These are phyloP conservation scores for Grallaria varia DNA, from an alignment of 2,113 vertebrate genomes.

Conservation along the genomic window DNA sequence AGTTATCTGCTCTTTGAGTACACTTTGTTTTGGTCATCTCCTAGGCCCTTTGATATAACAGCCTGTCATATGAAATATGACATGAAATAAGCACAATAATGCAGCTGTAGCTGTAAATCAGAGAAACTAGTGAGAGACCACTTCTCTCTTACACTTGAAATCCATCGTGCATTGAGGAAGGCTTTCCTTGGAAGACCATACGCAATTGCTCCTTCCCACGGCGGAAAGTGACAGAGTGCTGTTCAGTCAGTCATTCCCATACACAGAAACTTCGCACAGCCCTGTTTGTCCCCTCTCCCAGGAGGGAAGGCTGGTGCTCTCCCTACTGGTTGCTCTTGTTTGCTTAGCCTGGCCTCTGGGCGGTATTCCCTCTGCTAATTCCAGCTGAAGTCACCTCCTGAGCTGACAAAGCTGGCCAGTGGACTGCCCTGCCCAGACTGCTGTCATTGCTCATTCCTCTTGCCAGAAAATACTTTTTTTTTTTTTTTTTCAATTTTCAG, in stretches of 20 bases:
- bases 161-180: neutral
- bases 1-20: neutral
- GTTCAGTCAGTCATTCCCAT: neutral
- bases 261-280: rapidly evolving
- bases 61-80: neutral
- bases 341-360: conserved; percentile 3
- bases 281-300: neutral
- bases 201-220: rapidly evolving
- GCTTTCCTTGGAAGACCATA: neutral
- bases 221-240: neutral
- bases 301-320: neutral
- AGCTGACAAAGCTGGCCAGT: conserved; percentile 41
- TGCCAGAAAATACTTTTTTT: neutral
- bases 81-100: neutral
- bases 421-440: conserved; percentile 26
- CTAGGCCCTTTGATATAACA: neutral
- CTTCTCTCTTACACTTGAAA: neutral
- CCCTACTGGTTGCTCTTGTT: neutral
- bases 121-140: neutral
- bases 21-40: conserved; percentile 7
- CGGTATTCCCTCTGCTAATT: conserved; percentile 48
- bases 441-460: conserved; percentile 47
- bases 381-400: conserved; percentile 62
- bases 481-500: neutral
- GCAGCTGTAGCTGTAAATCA: neutral